Base-by-base conservation (phyloP, 2,888 invertebrate genomes). In the Rhagophthalmus giganteus region DNA sequence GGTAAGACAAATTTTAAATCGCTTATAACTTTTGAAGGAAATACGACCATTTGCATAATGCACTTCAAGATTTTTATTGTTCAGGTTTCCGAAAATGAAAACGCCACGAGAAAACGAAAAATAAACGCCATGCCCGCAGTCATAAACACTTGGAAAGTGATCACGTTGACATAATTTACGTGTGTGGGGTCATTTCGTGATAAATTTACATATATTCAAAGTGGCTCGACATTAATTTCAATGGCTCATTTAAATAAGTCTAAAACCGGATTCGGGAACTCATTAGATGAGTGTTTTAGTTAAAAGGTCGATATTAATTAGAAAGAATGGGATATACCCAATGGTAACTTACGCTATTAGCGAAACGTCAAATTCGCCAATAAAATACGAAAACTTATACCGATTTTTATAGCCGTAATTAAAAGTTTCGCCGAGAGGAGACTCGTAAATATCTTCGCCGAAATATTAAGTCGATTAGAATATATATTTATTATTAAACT, bases 1-100 rank as follows among this genome's bases (percentile, higher is more conserved):
- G 61, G 65, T 61, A 66, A 65, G 65, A 65, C 67, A 66, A 65
- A 65, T 66, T 67, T 70, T 62, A 67, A 65, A 39, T 37, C 14
- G 28, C 26, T 27, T 26, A 39, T 39, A 28, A 28, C 16, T 20
- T 20, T 20, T 5, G 3, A 20, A 20, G 4, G 4, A 3, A 5
- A 20, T 5, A 3, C 7, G 7, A 38, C 26, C 13, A 38, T 38
- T 13, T 38, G 38, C 38, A 38, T 38, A 38, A 38, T 26, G 35
- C 25, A 20, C 20, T 20, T 20, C 20, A 20, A 13, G n/a, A 41
- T 12, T 35, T 45, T 45, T 45, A 37, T 37, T 37, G 37, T 12
- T 13, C 30, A 37, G 12, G 16, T 31, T 45, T 37, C 8, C 34
- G 35, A 28, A 45, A 45, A 25, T 10, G 38, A 38, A 27, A 27